Evolutionary conservation across 2,113 vertebrate species (phyloP).

Genomic region (Acrocephalus kingi): DNA sequence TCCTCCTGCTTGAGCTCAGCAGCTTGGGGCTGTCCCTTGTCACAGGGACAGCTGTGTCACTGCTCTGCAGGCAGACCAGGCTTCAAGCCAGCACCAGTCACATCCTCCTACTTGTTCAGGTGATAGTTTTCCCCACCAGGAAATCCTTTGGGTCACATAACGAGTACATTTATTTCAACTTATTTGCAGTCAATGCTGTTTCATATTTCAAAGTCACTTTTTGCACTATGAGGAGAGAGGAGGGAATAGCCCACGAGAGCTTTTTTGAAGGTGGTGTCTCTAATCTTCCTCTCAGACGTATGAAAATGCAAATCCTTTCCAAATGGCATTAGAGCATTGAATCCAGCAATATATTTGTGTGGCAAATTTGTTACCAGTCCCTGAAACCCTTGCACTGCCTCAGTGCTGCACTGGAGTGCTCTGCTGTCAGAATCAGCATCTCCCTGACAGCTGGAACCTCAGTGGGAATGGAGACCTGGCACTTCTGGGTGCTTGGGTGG

Average conservation of each 20-base stretch:
- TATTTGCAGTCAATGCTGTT: neutral
- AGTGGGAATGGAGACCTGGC: rapidly evolving
- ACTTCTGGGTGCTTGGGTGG: rapidly evolving
- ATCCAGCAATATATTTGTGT: neutral
- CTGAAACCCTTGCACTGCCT: neutral
- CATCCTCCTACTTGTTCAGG: neutral
- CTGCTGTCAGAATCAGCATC: neutral
- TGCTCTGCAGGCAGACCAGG: rapidly evolving
- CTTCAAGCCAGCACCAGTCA: neutral
- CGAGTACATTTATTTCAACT: neutral
- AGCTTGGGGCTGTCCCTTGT: neutral
- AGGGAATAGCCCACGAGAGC: neutral
- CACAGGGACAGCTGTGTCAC: neutral
- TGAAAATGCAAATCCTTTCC: neutral
- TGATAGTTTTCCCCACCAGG: neutral
- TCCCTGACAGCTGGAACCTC: rapidly evolving
- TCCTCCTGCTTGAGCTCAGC: neutral
- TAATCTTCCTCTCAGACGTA: neutral
- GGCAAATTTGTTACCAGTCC: neutral
- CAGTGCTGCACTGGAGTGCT: neutral
- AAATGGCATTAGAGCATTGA: neutral
- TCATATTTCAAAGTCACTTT: neutral
- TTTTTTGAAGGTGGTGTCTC: neutral
- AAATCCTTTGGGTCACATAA: neutral
- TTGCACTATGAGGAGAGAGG: neutral